These are phyloP conservation scores for Elephantulus edwardii DNA, from an alignment of 2,113 vertebrate genomes.

Conservation along the genomic window DNA sequence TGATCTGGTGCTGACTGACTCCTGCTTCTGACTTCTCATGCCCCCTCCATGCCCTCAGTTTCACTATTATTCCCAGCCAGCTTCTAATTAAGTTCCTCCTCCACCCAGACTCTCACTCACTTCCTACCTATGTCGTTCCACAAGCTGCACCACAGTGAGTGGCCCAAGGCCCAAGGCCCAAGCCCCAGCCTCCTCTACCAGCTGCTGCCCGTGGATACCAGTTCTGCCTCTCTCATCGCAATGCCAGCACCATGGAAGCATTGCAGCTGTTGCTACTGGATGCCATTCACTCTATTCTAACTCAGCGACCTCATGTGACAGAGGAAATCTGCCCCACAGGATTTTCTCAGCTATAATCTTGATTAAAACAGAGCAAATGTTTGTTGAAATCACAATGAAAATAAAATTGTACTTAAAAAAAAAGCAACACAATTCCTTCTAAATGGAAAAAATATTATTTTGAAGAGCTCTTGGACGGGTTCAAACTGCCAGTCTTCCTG, in stretches of 20 bases:
- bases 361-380: too few relatives aligned
- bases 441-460: too few relatives aligned
- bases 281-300: not conserved
- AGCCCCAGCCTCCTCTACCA: not conserved
- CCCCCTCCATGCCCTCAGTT: not conserved
- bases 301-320: not conserved
- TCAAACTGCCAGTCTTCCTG: not conserved
- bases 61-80: not conserved
- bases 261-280: not conserved
- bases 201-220: not conserved
- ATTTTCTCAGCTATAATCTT: not conserved
- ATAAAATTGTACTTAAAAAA: too few relatives aligned
- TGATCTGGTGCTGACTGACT: not conserved
- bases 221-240: not conserved
- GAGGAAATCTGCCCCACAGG: not conserved
- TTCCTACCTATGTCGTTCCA: not conserved
- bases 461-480: not conserved
- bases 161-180: too few relatives aligned
- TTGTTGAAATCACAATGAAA: too few relatives aligned
- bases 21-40: not conserved
- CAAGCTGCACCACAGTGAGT: not conserved
- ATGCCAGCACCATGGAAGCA: not conserved
- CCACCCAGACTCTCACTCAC: not conserved
- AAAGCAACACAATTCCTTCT: too few relatives aligned
- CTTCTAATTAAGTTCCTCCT: not conserved